A percentile compares a stretch with the other conserved stretches of the same genome.
phyloP scores from a whole-genome alignment of 2,113 vertebrate genomes.

The Castor canadensis region DNA sequence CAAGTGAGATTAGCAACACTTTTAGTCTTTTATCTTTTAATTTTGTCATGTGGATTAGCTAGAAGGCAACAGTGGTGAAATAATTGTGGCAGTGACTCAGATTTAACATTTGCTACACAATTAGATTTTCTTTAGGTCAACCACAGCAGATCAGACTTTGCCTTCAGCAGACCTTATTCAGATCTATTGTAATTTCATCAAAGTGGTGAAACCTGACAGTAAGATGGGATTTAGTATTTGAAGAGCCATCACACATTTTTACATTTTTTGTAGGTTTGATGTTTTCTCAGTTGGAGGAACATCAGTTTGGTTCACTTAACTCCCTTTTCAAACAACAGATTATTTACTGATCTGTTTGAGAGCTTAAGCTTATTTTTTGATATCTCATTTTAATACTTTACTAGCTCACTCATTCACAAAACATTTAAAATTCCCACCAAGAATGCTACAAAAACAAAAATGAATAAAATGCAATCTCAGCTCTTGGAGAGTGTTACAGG shows the following conservation, averaged over 20 bases:
- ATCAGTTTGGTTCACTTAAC: constrained; percentile 35
- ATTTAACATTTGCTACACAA: constrained; percentile 75
- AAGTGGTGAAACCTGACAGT: constrained; percentile 23
- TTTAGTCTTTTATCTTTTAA: constrained; percentile 80
- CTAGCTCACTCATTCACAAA: constrained; percentile 21
- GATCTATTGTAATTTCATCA: constrained; percentile 64
- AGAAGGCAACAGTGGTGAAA: constrained; percentile 66
- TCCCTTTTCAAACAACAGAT: constrained; percentile 16
- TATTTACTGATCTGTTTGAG: background rate
- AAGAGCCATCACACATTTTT: background rate
- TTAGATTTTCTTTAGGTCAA: constrained; percentile 77
- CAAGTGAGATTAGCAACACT: constrained; percentile 73
- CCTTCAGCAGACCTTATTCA: constrained; percentile 65
- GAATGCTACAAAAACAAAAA: background rate
- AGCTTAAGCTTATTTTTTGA: constrained; percentile 20
- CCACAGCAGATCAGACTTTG: constrained; percentile 51
- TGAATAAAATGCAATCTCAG: constrained; percentile 17
- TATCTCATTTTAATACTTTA: constrained; percentile 12
- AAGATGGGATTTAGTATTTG: background rate
- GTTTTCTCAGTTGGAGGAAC: background rate
- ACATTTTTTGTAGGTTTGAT: constrained; percentile 40
- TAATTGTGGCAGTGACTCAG: constrained; percentile 80
- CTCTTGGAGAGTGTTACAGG: background rate
- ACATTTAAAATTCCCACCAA: background rate
- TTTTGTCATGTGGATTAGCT: constrained; percentile 69